Evolutionary conservation across 2,888 invertebrate genomes (phyloP).

Genomic region (Peribatodes rhomboidaria): DNA sequence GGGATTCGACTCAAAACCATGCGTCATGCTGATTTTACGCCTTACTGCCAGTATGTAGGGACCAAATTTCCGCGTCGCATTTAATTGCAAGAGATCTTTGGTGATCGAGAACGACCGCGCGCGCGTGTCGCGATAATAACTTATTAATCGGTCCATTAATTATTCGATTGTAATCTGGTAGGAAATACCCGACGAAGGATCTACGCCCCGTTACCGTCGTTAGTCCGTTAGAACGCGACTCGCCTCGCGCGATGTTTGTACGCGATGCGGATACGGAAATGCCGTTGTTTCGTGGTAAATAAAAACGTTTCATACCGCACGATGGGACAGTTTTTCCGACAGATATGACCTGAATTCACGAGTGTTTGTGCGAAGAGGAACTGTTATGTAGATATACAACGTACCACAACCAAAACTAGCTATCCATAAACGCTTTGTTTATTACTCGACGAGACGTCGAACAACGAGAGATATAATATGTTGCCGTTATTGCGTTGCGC

Average conservation of each 20-base stretch:
- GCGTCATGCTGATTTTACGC: constrained; percentile 6
- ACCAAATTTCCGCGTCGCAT: neutral
- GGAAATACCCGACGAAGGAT: constrained; percentile 9
- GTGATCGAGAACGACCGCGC: constrained; percentile 10
- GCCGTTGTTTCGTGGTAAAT: neutral
- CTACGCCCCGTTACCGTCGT: neutral
- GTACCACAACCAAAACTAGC: too few species aligned
- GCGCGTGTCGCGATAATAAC: constrained; percentile 23
- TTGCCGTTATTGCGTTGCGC: too few species aligned
- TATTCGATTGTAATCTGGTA: constrained; percentile 31
- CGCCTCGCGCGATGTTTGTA: neutral
- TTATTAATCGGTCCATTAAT: constrained; percentile 31
- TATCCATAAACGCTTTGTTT: too few species aligned
- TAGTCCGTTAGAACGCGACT: neutral
- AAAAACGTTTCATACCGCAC: too few species aligned
- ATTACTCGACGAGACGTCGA: too few species aligned
- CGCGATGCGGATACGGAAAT: neutral
- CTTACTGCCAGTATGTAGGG: neutral
- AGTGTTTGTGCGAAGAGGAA: too few species aligned
- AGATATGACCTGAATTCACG: too few species aligned
- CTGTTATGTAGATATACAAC: too few species aligned
- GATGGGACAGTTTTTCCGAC: too few species aligned
- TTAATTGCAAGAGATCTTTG: constrained; percentile 9
- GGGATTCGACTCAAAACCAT: constrained; percentile 20
- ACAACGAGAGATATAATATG: too few species aligned